Percentiles rank a stretch among this genome's conserved stretches.
These are phyloP conservation scores for Steinernema carpocapsae DNA, from an alignment of 2,888 invertebrate species.

Conservation along the genomic window DNA sequence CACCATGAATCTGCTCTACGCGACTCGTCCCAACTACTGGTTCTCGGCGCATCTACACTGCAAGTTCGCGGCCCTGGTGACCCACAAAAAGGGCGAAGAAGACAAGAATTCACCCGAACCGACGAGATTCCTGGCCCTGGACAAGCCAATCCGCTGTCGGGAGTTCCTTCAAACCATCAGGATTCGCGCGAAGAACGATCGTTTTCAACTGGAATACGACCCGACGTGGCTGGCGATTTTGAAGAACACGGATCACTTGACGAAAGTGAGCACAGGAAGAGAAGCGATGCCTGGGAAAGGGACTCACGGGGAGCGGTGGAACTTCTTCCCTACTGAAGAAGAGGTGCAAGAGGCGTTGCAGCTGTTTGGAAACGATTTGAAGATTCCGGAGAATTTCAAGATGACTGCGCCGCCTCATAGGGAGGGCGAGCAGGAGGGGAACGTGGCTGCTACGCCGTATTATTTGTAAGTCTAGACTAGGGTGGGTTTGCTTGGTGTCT, in stretches of 20 bases:
- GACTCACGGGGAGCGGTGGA: slow-evolving; percentile 74
- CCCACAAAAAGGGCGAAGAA: slow-evolving; percentile 73
- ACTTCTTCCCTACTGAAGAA: slow-evolving; percentile 56
- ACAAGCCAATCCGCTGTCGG: slow-evolving; percentile 83
- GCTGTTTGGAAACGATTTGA: slow-evolving; percentile 77
- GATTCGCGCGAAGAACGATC: slow-evolving; percentile 49
- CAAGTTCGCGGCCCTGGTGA: slow-evolving; percentile 87
- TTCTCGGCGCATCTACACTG: slow-evolving; percentile 96
- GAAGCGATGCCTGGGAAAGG: background rate
- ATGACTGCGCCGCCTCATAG: slow-evolving; percentile 77
- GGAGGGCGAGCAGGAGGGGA: background rate
- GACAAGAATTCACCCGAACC: slow-evolving; percentile 41
- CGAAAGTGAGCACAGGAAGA: slow-evolving; percentile 36
- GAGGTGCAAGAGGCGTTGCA: slow-evolving; percentile 74
- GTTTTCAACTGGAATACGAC: slow-evolving; percentile 77
- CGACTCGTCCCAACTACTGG: slow-evolving; percentile 87
- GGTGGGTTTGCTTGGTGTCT: no score
- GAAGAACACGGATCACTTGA: slow-evolving; percentile 78
- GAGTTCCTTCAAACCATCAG: slow-evolving; percentile 47
- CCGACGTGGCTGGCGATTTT: slow-evolving; percentile 92
- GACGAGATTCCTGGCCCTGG: slow-evolving; percentile 63
- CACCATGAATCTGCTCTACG: slow-evolving; percentile 80
- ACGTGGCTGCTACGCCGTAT: background rate
- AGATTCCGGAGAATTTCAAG: slow-evolving; percentile 81
- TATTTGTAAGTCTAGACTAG: no score